Percentiles rank a stretch among this genome's conserved stretches.
Evolutionary conservation across 2,797 vertebrate genomes (phyloP).

Genomic region (Urophycis tenuis): DNA sequence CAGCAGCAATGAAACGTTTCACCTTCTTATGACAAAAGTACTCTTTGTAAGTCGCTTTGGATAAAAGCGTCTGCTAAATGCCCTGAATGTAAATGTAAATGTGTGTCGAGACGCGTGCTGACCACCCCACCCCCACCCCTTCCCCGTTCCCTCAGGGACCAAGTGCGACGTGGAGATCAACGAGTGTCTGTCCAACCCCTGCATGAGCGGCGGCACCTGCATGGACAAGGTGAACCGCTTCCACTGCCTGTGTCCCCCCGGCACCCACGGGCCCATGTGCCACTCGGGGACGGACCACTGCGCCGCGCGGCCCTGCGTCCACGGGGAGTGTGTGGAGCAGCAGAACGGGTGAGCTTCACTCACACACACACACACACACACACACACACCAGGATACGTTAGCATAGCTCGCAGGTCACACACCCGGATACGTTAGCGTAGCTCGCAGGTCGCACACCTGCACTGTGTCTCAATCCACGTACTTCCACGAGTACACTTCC

Average conservation of each 20-base stretch:
- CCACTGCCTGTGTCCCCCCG: slow-evolving; percentile 77
- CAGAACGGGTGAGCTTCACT: slow-evolving; percentile 69
- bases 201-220: slow-evolving; percentile 84
- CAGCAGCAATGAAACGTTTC: too few relatives aligned
- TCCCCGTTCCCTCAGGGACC: slow-evolving; percentile 58
- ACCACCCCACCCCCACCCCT: too few relatives aligned
- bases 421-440: too few relatives aligned
- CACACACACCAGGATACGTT: too few relatives aligned
- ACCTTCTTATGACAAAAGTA: too few relatives aligned
- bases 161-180: slow-evolving; percentile 81
- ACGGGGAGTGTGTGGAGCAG: slow-evolving; percentile 79
- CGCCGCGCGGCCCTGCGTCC: slow-evolving; percentile 75
- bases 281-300: slow-evolving; percentile 83
- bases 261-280: slow-evolving; percentile 80
- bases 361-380: background rate
- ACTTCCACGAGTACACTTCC: too few relatives aligned
- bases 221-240: slow-evolving; percentile 80
- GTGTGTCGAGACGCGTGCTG: background rate
- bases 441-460: too few relatives aligned
- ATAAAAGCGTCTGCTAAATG: too few relatives aligned
- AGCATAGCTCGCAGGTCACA: too few relatives aligned
- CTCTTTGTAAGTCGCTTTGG: too few relatives aligned
- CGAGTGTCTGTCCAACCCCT: slow-evolving; percentile 84
- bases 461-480: too few relatives aligned
- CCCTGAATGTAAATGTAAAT: background rate